Percentiles rank a stretch among this genome's conserved stretches.
These are phyloP conservation scores for Pristionchus fissidentatus DNA, from an alignment of 2,888 invertebrate species.

Conservation along the genomic window DNA sequence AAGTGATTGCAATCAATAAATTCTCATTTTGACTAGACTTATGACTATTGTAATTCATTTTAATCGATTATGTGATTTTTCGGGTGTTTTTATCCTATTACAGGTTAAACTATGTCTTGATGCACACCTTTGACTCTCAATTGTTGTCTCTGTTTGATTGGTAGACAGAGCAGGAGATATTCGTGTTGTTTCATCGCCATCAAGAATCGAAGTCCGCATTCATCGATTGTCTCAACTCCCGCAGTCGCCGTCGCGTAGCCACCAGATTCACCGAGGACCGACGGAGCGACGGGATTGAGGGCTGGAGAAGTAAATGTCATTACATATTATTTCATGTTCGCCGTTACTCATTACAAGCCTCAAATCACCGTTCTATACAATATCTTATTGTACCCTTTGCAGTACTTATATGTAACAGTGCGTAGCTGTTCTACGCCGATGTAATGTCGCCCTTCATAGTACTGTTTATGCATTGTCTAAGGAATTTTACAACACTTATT, in stretches of 20 bases:
- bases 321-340: background rate
- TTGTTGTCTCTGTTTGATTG: constrained; percentile 87
- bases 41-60: no score
- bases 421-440: no score
- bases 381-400: background rate
- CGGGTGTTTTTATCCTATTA: background rate
- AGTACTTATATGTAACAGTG: background rate
- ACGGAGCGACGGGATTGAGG: constrained; percentile 63
- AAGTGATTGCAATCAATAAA: no score
- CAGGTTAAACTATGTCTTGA: background rate
- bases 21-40: no score
- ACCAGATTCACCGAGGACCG: constrained; percentile 67
- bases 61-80: background rate
- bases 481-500: no score
- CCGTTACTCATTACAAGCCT: background rate
- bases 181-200: constrained; percentile 98
- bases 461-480: no score
- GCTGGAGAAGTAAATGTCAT: constrained; percentile 50
- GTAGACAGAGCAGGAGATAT: constrained; percentile 92
- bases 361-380: background rate
- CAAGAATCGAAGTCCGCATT: constrained; percentile 93
- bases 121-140: constrained; percentile 53
- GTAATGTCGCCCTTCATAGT: no score
- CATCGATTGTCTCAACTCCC: constrained; percentile 83
- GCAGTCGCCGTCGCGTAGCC: constrained; percentile 68